Conservation (phyloP, 2,797 vertebrate species). For the Sebastolobus altivelis region DNA sequence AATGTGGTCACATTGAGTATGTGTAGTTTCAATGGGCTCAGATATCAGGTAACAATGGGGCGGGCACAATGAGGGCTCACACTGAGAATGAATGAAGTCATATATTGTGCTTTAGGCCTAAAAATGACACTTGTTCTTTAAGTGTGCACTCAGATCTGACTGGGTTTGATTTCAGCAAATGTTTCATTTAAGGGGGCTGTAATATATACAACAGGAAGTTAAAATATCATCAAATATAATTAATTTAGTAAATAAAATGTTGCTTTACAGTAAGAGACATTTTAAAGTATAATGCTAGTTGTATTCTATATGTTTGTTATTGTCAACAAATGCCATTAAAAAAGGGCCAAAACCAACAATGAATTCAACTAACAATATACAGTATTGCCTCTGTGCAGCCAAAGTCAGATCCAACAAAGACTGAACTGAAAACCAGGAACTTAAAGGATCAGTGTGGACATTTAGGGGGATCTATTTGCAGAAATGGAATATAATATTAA, state of each 20-base stretch:
- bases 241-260: background rate
- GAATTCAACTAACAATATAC: background rate
- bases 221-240: background rate
- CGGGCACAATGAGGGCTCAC: conserved; percentile 57
- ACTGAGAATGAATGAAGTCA: conserved; percentile 42
- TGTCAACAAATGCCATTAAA: background rate
- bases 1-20: conserved; percentile 73
- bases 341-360: background rate
- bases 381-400: background rate
- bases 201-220: background rate
- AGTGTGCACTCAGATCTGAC: conserved; percentile 4
- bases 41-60: conserved; percentile 74
- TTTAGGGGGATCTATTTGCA: no score
- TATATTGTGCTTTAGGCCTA: conserved; percentile 17
- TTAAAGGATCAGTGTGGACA: background rate
- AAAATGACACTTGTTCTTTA: conserved; percentile 25
- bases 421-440: background rate
- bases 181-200: background rate
- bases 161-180: conserved; percentile 1
- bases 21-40: conserved; percentile 71
- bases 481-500: no score
- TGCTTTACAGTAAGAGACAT: background rate
- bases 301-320: background rate
- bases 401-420: background rate
- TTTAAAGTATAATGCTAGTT: background rate